Base-by-base conservation (phyloP, 2,888 invertebrate species). In the Clistopyga incitator region DNA sequence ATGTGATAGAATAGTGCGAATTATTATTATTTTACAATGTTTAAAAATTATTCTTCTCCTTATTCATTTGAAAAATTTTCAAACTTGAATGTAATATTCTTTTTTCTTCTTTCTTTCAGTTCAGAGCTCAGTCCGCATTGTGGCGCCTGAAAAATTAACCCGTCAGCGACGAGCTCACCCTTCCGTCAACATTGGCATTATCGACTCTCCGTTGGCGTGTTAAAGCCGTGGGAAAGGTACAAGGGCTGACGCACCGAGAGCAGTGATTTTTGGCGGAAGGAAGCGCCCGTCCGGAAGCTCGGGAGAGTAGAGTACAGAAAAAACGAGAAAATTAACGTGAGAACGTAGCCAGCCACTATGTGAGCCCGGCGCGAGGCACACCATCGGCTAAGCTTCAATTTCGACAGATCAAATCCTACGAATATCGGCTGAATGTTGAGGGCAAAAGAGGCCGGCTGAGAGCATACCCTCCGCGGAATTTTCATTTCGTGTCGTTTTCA, bases 341-440 rank as follows among this genome's bases (percentile, higher is more conserved):
- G 18, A 71, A 42, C 72, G 20, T n/a, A 6, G n/a, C 15, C 6
- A 64, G 20, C 38, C 61, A n/a, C 6, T 20, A 20, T 64, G 64
- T 13, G 45, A 23, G 4, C 20, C 25, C 47, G n/a, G 23, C 29
- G 59, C 13, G 59, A 52, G 3, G 13, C 67, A 54, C 54, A 42
- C 50, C 64, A 10, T n/a, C n/a, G 50, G 20, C 50, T 71, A 75
- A 82, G 75, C 29, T 65, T 56, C 78, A 82, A 82, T 78, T 65
- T 59, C 75, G 70, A 29, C 23, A 78, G 75, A 75, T 82, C 52
- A 70, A 82, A 70, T 78, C 52, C 20, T 52, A 54, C 18, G 74
- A 64, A 78, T 65, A 70, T 67, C 68, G 59, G 65, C 25, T 64
- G 20, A 25, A 34, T 34, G 47, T 38, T 18, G 64, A 50, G 25